Conservation (phyloP, 2,888 invertebrate species). For the Norana najaformis region DNA sequence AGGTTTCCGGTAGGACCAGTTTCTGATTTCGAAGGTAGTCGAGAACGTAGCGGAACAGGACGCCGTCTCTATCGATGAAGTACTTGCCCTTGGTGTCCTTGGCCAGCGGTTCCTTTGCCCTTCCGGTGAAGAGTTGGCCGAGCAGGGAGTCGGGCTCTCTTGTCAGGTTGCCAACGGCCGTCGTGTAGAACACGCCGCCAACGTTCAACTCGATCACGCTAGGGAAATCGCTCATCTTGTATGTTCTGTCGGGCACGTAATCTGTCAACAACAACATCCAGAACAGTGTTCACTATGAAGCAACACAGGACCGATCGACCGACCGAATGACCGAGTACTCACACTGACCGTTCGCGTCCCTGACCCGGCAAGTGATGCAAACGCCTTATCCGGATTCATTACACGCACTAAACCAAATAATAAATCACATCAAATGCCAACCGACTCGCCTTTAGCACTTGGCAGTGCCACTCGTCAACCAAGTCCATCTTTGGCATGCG, state of each 20-base stretch:
- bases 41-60: conserved; percentile 91
- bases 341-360: background rate
- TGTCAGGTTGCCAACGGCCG: conserved; percentile 79
- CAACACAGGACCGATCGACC: background rate
- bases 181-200: conserved; percentile 85
- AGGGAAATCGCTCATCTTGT: conserved; percentile 35
- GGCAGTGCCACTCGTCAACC: too few relatives aligned
- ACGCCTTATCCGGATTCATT: too few relatives aligned
- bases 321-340: background rate
- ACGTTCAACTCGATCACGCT: conserved; percentile 88
- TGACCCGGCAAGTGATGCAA: too few relatives aligned
- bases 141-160: conserved; percentile 79
- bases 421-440: too few relatives aligned
- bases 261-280: conserved; percentile 6
- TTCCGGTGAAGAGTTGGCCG: conserved; percentile 71
- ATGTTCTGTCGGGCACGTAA: background rate
- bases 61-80: conserved; percentile 95
- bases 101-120: background rate
- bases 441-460: too few relatives aligned
- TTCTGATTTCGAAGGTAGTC: conserved; percentile 88
- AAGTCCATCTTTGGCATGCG: background rate
- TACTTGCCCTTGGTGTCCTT: conserved; percentile 61
- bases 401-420: too few relatives aligned
- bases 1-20: conserved; percentile 89
- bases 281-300: background rate